phyloP scores from a whole-genome alignment of 2,888 invertebrate species.

The Andrena bicolor region DNA sequence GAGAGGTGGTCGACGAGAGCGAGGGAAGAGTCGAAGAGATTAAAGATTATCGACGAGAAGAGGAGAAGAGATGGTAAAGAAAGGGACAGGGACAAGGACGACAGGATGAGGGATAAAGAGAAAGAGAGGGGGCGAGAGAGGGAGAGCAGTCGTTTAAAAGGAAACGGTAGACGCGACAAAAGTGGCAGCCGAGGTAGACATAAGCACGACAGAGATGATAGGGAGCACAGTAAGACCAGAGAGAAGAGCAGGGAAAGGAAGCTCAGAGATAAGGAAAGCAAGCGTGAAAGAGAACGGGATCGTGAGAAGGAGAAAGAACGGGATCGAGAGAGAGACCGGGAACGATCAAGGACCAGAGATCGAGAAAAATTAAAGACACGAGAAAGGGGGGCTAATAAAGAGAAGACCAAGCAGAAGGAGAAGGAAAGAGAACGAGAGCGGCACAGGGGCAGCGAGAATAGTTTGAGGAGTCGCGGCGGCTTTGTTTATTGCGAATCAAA shows the following conservation, averaged over 20 bases:
- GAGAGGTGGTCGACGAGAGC: conserved; percentile 20
- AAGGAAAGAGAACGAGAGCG: conserved; percentile 65
- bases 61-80: conserved; percentile 74
- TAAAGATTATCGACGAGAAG: conserved; percentile 64
- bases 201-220: conserved; percentile 73
- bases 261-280: conserved; percentile 76
- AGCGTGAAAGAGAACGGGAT: conserved; percentile 74
- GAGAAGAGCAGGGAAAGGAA: conserved; percentile 78
- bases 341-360: conserved; percentile 61
- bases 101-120: conserved; percentile 52
- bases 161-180: conserved; percentile 66
- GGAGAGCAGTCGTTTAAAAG: conserved; percentile 30
- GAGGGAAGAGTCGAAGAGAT: conserved; percentile 49
- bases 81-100: conserved; percentile 71
- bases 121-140: conserved; percentile 23
- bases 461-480: conserved; percentile 63
- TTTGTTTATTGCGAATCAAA: conserved; percentile 69
- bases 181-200: conserved; percentile 73
- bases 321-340: conserved; percentile 68
- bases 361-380: conserved; percentile 63
- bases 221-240: conserved; percentile 76
- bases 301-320: conserved; percentile 71
- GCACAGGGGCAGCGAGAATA: conserved; percentile 70
- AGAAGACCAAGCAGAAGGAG: conserved; percentile 69
- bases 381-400: conserved; percentile 72